These are phyloP conservation scores for Actinia tenebrosa DNA, from an alignment of 64 coral and sea anemone genomes.

Conservation along the genomic window DNA sequence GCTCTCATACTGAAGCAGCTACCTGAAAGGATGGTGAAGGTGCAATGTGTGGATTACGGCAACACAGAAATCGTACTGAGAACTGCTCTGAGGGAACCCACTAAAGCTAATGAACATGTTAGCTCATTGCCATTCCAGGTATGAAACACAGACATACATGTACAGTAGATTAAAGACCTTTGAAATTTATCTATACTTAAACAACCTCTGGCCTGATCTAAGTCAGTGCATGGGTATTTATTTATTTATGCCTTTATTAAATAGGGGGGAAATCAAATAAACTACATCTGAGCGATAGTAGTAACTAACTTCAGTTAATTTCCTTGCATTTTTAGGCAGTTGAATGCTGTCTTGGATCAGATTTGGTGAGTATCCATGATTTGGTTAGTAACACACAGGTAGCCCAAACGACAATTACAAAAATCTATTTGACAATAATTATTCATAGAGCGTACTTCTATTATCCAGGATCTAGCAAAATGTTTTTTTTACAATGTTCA, in stretches of 20 bases:
- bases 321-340: constrained; percentile 24
- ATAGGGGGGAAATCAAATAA: not conserved
- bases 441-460: too few species aligned
- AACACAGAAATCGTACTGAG: constrained; percentile 52
- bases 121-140: constrained; percentile 86
- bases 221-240: not conserved
- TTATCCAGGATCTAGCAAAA: too few species aligned
- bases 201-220: too few species aligned
- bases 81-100: constrained; percentile 66
- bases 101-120: constrained; percentile 74
- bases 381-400: too few species aligned
- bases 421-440: too few species aligned
- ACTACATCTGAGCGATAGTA: not conserved
- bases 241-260: not conserved
- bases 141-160: not conserved
- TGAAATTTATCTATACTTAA: too few species aligned
- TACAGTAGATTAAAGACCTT: too few species aligned
- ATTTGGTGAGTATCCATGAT: constrained; percentile 1
- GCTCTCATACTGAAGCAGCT: constrained; percentile 43
- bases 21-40: constrained; percentile 75
- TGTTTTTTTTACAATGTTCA: too few species aligned
- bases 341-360: constrained; percentile 37
- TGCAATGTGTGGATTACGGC: constrained; percentile 85
- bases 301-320: not conserved
- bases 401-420: too few species aligned